Percentiles rank a stretch among this genome's conserved stretches.
Conservation (phyloP, 2,888 invertebrate genomes). For the Leptinotarsa peninsularis region DNA sequence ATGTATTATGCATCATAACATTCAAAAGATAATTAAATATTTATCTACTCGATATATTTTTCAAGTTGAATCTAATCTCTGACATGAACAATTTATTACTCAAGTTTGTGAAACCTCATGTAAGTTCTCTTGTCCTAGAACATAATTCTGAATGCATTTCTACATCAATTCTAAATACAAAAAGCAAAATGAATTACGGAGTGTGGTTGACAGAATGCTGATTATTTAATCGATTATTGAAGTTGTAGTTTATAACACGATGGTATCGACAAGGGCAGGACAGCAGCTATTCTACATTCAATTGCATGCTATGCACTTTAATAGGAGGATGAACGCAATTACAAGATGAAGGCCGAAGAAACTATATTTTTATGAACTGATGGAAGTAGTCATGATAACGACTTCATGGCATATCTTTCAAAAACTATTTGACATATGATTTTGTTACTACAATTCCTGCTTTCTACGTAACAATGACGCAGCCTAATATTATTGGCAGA, state of each 20-base stretch:
- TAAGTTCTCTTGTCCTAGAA: neutral
- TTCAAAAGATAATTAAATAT: too few relatives aligned
- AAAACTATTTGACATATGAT: constrained; percentile 6
- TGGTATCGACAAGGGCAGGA: constrained; percentile 16
- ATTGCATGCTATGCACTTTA: neutral
- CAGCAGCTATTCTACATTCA: constrained; percentile 15
- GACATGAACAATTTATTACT: neutral
- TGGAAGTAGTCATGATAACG: constrained; percentile 27
- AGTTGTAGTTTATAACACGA: constrained; percentile 34
- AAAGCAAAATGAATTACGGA: constrained; percentile 28
- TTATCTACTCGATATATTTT: neutral
- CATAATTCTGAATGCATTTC: neutral
- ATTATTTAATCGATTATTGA: constrained; percentile 32
- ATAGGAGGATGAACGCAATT: constrained; percentile 1
- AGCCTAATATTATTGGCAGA: constrained; percentile 3
- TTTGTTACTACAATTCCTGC: neutral
- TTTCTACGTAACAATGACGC: neutral
- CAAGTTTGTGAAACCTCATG: constrained; percentile 6
- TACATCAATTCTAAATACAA: neutral
- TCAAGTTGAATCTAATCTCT: too few relatives aligned
- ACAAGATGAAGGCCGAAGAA: constrained; percentile 9
- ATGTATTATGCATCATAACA: too few relatives aligned
- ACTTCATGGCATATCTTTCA: constrained; percentile 27
- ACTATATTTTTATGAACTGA: constrained; percentile 13
- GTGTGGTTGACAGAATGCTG: constrained; percentile 39